Conservation (phyloP, 2,888 invertebrate species). For the Galerucella nymphaeae region DNA sequence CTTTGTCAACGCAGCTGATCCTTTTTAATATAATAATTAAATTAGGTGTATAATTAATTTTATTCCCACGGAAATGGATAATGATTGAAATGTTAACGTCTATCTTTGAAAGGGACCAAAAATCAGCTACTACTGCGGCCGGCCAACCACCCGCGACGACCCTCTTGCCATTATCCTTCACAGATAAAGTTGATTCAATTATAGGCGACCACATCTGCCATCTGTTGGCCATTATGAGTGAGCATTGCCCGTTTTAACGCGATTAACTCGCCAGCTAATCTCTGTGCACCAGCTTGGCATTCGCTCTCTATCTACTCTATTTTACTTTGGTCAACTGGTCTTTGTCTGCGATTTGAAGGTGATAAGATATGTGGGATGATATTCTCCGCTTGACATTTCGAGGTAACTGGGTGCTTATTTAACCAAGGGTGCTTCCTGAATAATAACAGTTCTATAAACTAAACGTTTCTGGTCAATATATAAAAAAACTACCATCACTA, state of each 20-base stretch:
- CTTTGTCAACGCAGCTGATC: slow-evolving; percentile 57
- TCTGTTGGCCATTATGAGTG: slow-evolving; percentile 61
- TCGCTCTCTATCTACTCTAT: slow-evolving; percentile 40
- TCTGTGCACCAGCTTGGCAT: slow-evolving; percentile 57
- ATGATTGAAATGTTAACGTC: slow-evolving; percentile 1
- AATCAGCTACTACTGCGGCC: slow-evolving; percentile 42
- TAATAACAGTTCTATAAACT: no score
- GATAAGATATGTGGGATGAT: slow-evolving; percentile 50
- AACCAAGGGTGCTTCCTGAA: no score
- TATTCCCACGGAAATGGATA: background rate
- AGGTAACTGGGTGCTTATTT: slow-evolving; percentile 19
- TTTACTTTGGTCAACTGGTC: slow-evolving; percentile 24
- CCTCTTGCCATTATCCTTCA: slow-evolving; percentile 61
- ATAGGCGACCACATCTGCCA: slow-evolving; percentile 66
- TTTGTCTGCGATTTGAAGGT: slow-evolving; percentile 42
- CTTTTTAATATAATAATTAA: slow-evolving; percentile 34
- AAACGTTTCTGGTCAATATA: no score
- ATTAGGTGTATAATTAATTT: background rate
- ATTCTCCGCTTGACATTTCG: slow-evolving; percentile 29
- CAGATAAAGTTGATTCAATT: slow-evolving; percentile 67
- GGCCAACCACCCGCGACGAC: slow-evolving; percentile 63
- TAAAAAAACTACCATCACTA: no score
- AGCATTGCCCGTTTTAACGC: slow-evolving; percentile 48
- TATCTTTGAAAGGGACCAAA: slow-evolving; percentile 7
- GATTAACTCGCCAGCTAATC: slow-evolving; percentile 61